These are phyloP conservation scores for Cephus nigrinus DNA, from an alignment of 2,888 invertebrate genomes.

Conservation along the genomic window DNA sequence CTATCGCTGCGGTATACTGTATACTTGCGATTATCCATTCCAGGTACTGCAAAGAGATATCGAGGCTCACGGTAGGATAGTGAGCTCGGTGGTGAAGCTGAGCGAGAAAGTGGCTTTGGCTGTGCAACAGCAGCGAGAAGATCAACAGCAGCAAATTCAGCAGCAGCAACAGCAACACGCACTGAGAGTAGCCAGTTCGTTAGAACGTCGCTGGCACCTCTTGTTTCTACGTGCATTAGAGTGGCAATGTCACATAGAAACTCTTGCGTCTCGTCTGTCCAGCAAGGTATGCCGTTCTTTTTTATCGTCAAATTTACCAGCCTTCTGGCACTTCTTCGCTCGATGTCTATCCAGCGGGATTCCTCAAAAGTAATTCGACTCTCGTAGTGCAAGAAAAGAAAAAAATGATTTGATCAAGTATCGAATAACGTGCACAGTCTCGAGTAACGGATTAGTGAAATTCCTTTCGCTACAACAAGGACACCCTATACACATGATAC, in stretches of 20 bases:
- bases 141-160: conserved; percentile 21
- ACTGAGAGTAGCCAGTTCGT: conserved; percentile 74
- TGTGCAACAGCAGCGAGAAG: conserved; percentile 42
- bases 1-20: too few species aligned
- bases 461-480: too few species aligned
- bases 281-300: conserved; percentile 68
- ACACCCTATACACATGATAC: too few species aligned
- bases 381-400: too few species aligned
- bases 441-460: too few species aligned
- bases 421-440: too few species aligned
- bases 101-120: conserved; percentile 72
- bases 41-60: conserved; percentile 94
- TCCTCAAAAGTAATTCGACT: too few species aligned
- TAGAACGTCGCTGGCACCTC: conserved; percentile 91
- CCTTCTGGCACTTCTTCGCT: too few species aligned
- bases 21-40: conserved; percentile 40
- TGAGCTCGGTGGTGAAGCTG: conserved; percentile 80
- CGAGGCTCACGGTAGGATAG: conserved; percentile 89
- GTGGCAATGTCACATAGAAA: conserved; percentile 92
- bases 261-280: conserved; percentile 77
- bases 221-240: conserved; percentile 90
- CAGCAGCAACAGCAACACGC: conserved; percentile 48
- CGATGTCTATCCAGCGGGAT: too few species aligned
- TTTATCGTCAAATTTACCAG: too few species aligned
- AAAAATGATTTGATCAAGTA: too few species aligned